These are phyloP conservation scores for Nemapogon koenigi DNA, from an alignment of 2,888 invertebrate genomes.

Conservation along the genomic window DNA sequence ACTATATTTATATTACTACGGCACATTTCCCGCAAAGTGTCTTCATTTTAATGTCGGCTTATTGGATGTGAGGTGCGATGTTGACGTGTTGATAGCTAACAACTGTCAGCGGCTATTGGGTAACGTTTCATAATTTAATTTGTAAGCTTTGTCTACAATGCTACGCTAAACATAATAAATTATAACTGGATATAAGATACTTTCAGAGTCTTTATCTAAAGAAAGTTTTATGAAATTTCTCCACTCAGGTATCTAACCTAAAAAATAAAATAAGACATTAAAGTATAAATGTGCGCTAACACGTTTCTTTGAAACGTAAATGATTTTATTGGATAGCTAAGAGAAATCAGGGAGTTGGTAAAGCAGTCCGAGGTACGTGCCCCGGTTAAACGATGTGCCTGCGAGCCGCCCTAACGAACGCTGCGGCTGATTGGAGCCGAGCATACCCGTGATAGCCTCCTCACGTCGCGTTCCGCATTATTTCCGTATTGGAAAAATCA, in stretches of 20 bases:
- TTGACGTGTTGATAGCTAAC: conserved; percentile 4
- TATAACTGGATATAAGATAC: no score
- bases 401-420: conserved; percentile 29
- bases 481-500: conserved; percentile 61
- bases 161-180: no score
- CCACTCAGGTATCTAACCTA: no score
- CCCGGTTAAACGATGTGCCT: conserved; percentile 33
- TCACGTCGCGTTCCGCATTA: conserved; percentile 47
- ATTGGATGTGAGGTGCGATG: not conserved
- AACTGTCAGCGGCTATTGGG: conserved; percentile 6
- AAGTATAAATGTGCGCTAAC: no score
- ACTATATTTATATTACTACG: no score
- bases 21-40: not conserved
- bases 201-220: no score
- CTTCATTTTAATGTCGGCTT: not conserved
- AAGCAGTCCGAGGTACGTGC: conserved; percentile 60
- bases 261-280: no score
- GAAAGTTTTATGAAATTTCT: no score
- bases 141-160: no score
- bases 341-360: conserved; percentile 55
- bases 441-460: conserved; percentile 34
- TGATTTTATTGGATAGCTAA: conserved; percentile 20
- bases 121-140: no score
- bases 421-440: conserved; percentile 46
- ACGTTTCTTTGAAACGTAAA: no score